A percentile compares a stretch with the other conserved stretches of the same genome.
These are phyloP conservation scores for Scopus umbretta DNA, from an alignment of 2,113 vertebrate genomes.

Conservation along the genomic window DNA sequence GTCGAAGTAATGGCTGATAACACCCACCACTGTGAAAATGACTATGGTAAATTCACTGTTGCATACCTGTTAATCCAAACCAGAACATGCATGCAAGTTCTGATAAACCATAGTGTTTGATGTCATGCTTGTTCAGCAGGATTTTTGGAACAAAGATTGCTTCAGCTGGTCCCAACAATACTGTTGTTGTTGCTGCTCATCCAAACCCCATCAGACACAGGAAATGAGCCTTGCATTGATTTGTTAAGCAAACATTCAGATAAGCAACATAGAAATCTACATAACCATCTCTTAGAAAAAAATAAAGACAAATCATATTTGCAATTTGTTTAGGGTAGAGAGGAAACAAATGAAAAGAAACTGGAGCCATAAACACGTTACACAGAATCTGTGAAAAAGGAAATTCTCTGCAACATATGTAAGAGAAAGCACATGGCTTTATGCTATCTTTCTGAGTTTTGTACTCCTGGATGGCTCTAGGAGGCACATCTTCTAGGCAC, in stretches of 20 bases:
- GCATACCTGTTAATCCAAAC: background rate
- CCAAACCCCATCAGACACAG: background rate
- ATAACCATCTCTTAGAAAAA: background rate
- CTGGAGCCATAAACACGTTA: background rate
- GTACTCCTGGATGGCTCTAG: background rate
- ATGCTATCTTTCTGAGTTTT: background rate
- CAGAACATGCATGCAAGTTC: background rate
- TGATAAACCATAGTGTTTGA: background rate
- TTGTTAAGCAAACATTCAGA: background rate
- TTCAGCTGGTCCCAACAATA: background rate
- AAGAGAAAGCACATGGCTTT: background rate
- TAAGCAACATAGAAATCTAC: background rate
- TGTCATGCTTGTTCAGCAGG: background rate
- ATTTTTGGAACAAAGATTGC: background rate
- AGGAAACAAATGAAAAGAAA: background rate
- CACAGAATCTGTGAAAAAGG: background rate
- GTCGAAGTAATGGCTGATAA: background rate
- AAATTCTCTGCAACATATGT: background rate
- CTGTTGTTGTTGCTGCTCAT: background rate
- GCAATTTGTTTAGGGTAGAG: background rate
- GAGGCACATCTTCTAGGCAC: background rate
- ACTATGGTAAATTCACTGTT: background rate
- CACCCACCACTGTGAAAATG: background rate
- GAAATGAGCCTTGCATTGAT: background rate
- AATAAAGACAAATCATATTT: background rate